phyloP scores from a whole-genome alignment of 2,113 vertebrate genomes.

The Cathartes aura region DNA sequence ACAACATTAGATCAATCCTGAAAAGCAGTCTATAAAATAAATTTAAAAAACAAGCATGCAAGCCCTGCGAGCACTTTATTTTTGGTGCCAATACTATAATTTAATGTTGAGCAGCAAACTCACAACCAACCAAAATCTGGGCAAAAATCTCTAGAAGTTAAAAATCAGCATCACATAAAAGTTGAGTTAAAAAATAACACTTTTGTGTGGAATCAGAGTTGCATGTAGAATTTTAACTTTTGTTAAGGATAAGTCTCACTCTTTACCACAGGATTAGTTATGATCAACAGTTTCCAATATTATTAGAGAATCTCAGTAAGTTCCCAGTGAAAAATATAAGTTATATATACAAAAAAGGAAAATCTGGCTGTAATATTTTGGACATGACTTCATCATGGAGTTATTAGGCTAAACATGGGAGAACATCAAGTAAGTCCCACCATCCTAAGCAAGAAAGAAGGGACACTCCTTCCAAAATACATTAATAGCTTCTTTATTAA shows the following conservation, averaged over 20 bases:
- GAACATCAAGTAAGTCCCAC: background rate
- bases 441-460: background rate
- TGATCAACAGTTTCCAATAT: background rate
- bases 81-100: background rate
- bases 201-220: background rate
- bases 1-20: background rate
- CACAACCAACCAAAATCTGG: background rate
- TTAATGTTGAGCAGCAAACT: background rate
- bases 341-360: background rate
- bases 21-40: background rate
- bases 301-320: background rate
- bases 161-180: background rate
- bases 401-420: background rate
- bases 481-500: background rate
- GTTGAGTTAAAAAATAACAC: background rate
- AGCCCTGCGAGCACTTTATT: background rate
- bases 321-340: background rate
- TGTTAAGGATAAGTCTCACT: background rate
- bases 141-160: background rate
- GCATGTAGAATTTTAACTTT: background rate
- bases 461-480: background rate
- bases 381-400: fast-evolving
- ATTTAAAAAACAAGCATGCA: background rate
- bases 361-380: background rate
- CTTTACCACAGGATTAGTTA: background rate